Conservation (phyloP, 2,113 vertebrate species). For the Brienomyrus brachyistius region DNA sequence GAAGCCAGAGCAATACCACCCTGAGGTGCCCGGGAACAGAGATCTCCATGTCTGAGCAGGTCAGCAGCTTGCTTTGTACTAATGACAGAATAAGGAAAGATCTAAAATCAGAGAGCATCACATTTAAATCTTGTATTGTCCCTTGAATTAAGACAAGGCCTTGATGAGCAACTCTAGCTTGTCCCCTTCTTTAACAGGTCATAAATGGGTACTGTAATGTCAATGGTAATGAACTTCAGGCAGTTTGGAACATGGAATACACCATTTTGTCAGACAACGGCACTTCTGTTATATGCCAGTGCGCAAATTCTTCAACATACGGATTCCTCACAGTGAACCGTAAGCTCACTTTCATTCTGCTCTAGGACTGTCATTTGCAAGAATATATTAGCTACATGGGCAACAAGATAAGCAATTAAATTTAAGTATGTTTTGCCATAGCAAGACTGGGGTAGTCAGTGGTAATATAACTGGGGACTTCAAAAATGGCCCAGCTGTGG, state of each 20-base stretch:
- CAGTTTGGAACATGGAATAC: constrained; percentile 49
- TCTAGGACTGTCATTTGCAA: neutral
- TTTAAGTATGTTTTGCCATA: neutral
- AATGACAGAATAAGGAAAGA: neutral
- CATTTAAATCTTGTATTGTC: neutral
- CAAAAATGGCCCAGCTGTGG: neutral
- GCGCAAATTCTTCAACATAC: neutral
- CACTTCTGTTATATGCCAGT: constrained; percentile 44
- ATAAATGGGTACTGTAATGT: constrained; percentile 44
- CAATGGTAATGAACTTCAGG: constrained; percentile 24
- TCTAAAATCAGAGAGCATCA: neutral
- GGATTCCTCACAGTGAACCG: constrained; percentile 28
- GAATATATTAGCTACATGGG: neutral
- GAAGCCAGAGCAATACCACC: constrained; percentile 34
- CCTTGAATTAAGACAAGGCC: neutral
- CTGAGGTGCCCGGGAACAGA: constrained; percentile 43
- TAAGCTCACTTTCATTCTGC: constrained; percentile 24
- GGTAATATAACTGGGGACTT: neutral
- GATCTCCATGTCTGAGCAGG: constrained; percentile 36
- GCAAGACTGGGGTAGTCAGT: neutral
- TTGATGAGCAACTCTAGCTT: neutral
- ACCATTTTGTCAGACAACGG: constrained; percentile 40
- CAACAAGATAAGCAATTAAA: neutral
- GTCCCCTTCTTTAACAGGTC: constrained; percentile 34
- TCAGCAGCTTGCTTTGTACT: constrained; percentile 24